Percentiles rank a stretch among this genome's conserved stretches.
Conservation (phyloP, 2,113 vertebrate species). For the Neotragus moschatus region DNA sequence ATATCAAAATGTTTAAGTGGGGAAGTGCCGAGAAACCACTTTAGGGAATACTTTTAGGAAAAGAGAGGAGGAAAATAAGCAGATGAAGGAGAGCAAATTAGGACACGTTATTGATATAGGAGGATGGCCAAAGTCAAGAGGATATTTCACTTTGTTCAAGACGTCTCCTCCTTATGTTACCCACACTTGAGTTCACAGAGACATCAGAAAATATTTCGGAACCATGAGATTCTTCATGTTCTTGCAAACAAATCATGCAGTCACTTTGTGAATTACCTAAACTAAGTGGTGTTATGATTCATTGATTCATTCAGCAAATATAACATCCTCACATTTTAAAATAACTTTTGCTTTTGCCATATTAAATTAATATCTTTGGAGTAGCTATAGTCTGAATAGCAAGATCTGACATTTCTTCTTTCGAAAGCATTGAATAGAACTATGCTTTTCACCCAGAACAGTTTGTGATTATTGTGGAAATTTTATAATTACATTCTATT, state of each 20-base stretch:
- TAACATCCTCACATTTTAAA: not conserved
- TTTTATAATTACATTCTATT: constrained; percentile 51
- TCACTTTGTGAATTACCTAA: constrained; percentile 41
- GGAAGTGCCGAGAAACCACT: not conserved
- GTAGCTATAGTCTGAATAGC: not conserved
- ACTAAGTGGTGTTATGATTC: constrained; percentile 19
- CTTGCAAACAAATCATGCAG: not conserved
- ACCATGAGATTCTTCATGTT: not conserved
- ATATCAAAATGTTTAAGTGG: not conserved
- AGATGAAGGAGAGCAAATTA: not conserved
- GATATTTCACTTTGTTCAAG: not conserved
- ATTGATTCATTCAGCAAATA: constrained; percentile 35
- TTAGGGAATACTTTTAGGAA: not conserved
- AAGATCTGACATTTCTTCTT: not conserved
- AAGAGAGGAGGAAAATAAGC: not conserved
- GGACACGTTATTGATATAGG: not conserved
- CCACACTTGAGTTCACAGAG: not conserved
- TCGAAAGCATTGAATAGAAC: constrained; percentile 38
- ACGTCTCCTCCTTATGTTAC: not conserved
- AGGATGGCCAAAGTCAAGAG: not conserved
- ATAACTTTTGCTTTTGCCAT: constrained; percentile 30
- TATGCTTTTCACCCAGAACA: constrained; percentile 8
- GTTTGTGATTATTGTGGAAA: constrained; percentile 17
- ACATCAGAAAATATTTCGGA: not conserved
- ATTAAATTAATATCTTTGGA: constrained; percentile 48